Conservation (phyloP, 2,113 vertebrate genomes). For the Gnathonemus longibarbis region DNA sequence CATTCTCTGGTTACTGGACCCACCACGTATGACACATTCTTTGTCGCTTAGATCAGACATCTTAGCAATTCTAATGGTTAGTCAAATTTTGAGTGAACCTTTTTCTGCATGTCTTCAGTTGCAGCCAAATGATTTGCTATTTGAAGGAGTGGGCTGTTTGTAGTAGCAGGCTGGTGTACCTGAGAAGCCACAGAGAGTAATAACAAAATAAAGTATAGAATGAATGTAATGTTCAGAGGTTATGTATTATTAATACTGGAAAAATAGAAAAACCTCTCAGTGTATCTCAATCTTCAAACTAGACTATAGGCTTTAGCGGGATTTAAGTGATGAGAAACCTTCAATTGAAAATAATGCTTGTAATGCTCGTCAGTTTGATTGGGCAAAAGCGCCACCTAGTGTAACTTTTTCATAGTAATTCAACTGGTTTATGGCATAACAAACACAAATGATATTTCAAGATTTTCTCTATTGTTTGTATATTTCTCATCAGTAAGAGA, state of each 20-base stretch:
- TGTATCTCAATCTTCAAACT: not conserved
- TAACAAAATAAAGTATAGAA: not conserved
- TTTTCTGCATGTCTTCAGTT: not conserved
- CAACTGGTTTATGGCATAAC: not conserved
- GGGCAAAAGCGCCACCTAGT: conserved; percentile 1
- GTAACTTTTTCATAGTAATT: not conserved
- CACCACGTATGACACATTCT: not conserved
- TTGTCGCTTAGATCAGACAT: not conserved
- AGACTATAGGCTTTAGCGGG: not conserved
- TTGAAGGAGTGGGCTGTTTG: not conserved
- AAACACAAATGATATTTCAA: not conserved
- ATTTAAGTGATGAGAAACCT: not conserved
- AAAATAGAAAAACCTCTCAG: not conserved
- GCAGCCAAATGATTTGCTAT: not conserved
- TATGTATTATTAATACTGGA: not conserved
- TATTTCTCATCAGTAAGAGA: not conserved
- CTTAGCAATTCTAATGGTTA: not conserved
- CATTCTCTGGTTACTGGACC: not conserved
- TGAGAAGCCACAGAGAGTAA: not conserved
- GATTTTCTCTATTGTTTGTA: not conserved
- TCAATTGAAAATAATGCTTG: not conserved
- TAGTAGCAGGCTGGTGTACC: not conserved
- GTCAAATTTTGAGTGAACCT: not conserved
- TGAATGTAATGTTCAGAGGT: not conserved
- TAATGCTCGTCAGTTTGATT: not conserved